Evolutionary conservation across 2,113 vertebrate species (phyloP), one percentile per base, ranked within the genome.

Genomic region (Malaclemys terrapin): DNA sequence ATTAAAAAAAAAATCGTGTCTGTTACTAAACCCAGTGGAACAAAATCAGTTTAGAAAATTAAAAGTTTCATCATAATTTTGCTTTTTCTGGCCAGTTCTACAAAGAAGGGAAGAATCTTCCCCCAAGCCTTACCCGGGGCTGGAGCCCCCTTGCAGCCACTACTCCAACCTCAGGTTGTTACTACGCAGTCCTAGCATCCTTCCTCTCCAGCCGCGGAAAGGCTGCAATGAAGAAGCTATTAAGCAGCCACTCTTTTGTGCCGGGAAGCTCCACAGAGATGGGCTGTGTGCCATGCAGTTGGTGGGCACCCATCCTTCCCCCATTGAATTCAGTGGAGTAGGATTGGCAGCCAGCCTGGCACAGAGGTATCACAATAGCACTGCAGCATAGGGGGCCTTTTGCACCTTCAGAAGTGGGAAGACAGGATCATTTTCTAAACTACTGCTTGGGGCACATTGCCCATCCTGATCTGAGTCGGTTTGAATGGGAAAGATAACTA

Each of bases 341-440:
- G 49, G 88, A 45, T 8, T 78, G 42, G 25, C 42, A n/a, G 2
- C 22, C 13, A 42, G 12, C 24, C 11, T 20, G 42, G 8, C 14
- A 22, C 8, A 16, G 3, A 29, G 38, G 5, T 54, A 35, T 31
- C 6, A 0, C 0, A 1, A 0, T 0, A 16, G 45, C 17, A n/a
- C 1, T 50, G 12, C 16, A 3, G 4, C 24, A n/a, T 3, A 9
- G 4, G 0, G 2, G 16, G 5, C 24, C 6, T 45, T 78, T 78
- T 47, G 17, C 1, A 2, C 2, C 1, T 3, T 11, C 19, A 54
- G 22, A n/a, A 9, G 5, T 17, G 47, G 5, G 12, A 9, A 49
- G 52, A 29, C 10, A 45, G 5, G 24, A 10, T 76, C 5, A 27
- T 6, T 76, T 76, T 42, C 72, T 25, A 45, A 62, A 76, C 8